phyloP scores from a whole-genome alignment of 1,140 invertebrate genomes.

The Sminthurides bifidus region DNA sequence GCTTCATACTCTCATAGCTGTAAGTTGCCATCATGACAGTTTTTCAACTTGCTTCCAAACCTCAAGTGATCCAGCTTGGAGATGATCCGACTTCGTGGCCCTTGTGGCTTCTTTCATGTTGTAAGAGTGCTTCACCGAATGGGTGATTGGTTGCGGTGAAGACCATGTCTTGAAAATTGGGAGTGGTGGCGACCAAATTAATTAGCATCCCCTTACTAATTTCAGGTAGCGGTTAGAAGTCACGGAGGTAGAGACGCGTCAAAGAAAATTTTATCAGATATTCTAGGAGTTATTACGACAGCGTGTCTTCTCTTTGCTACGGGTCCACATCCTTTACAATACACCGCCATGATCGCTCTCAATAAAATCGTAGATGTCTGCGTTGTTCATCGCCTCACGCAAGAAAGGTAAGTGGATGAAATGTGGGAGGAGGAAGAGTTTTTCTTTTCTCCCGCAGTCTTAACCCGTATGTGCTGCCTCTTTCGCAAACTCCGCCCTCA shows the following conservation, averaged over 20 bases:
- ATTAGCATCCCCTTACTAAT: no score
- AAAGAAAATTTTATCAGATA: slow-evolving; percentile 34
- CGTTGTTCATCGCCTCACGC: slow-evolving; percentile 37
- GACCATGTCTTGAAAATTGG: no score
- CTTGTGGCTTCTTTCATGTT: background rate
- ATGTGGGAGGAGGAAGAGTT: background rate
- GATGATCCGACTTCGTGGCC: no score
- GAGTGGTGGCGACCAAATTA: no score
- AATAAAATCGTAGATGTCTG: slow-evolving; percentile 49
- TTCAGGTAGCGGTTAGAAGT: slow-evolving; percentile 28
- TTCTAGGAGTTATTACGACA: slow-evolving; percentile 41
- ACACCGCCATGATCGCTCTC: slow-evolving; percentile 45
- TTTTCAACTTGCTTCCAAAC: no score
- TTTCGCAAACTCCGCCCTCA: no score
- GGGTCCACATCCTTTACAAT: slow-evolving; percentile 43
- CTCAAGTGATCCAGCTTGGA: no score
- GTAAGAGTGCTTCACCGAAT: no score
- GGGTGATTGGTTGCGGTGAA: no score
- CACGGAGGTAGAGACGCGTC: slow-evolving; percentile 27
- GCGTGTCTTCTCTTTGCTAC: slow-evolving; percentile 37
- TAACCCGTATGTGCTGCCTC: no score
- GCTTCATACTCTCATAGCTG: slow-evolving; percentile 28
- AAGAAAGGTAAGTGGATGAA: slow-evolving; percentile 24
- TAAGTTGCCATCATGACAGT: no score
- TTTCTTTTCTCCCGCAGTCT: background rate